A percentile compares a stretch with the other conserved stretches of the same genome.
These are phyloP conservation scores for Heteropelma amictum DNA, from an alignment of 2,888 invertebrate species.

Conservation along the genomic window DNA sequence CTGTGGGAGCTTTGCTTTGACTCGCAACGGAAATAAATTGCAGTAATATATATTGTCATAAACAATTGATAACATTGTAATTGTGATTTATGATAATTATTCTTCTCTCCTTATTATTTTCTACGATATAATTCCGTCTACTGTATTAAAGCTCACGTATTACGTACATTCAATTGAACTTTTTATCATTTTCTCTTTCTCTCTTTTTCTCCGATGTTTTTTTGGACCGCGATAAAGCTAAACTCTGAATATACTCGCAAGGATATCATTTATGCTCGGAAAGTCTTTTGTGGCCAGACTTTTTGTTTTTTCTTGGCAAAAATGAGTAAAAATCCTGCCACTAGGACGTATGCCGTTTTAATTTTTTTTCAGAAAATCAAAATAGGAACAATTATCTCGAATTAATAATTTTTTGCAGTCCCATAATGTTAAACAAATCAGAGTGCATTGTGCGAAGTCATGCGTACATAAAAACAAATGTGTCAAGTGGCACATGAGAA, in stretches of 20 bases:
- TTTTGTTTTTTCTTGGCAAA: no score
- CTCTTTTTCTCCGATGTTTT: constrained; percentile 18
- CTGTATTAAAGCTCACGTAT: constrained; percentile 20
- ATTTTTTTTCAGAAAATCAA: no score
- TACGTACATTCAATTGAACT: constrained; percentile 14
- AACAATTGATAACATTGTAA: constrained; percentile 31
- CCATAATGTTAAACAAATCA: no score
- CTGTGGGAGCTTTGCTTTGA: background rate
- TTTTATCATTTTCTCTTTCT: constrained; percentile 16
- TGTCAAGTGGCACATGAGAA: no score
- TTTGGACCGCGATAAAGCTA: constrained; percentile 4
- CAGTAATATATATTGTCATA: background rate
- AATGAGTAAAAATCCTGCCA: no score
- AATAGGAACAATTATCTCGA: no score
- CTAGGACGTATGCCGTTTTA: no score
- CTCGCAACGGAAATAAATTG: constrained; percentile 4
- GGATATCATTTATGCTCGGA: no score
- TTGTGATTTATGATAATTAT: constrained; percentile 23
- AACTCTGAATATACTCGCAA: background rate
- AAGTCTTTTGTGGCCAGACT: no score
- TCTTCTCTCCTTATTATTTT: constrained; percentile 19
- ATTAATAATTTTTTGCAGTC: no score
- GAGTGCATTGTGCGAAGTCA: no score
- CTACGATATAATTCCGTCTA: constrained; percentile 25
- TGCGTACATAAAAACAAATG: no score